These are phyloP conservation scores for Camponotus pennsylvanicus DNA, from an alignment of 1,140 invertebrate genomes.

Conservation along the genomic window DNA sequence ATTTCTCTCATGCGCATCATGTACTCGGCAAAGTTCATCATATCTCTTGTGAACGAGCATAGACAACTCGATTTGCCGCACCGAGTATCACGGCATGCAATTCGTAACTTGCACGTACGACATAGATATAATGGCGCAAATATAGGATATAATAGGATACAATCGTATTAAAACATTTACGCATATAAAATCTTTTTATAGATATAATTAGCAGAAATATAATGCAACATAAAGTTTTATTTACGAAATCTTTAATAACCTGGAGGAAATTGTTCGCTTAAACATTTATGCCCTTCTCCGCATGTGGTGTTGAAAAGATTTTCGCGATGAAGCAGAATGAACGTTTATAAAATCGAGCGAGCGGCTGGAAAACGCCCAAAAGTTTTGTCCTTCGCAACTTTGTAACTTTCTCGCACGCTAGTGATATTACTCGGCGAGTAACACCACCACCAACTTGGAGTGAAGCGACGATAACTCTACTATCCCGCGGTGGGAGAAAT, in stretches of 20 bases:
- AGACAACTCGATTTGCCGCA: conserved; percentile 63
- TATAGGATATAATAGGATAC: conserved; percentile 38
- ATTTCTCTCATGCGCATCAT: conserved; percentile 63
- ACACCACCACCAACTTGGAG: conserved; percentile 65
- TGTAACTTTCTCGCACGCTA: conserved; percentile 63
- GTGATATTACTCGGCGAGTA: conserved; percentile 65
- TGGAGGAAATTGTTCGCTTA: conserved; percentile 14
- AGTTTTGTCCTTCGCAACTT: conserved; percentile 73
- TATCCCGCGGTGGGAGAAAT: conserved; percentile 48
- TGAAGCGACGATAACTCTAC: conserved; percentile 59
- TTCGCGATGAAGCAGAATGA: conserved; percentile 60
- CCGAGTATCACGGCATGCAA: conserved; percentile 60
- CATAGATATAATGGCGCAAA: conserved; percentile 56
- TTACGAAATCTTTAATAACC: conserved; percentile 20
- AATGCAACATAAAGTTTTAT: neutral
- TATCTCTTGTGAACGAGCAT: conserved; percentile 61
- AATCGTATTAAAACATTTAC: conserved; percentile 50
- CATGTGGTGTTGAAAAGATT: conserved; percentile 58
- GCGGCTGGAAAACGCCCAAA: conserved; percentile 62
- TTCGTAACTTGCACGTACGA: conserved; percentile 61
- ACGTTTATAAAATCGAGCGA: conserved; percentile 74
- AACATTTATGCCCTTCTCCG: neutral
- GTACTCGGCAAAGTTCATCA: conserved; percentile 60
- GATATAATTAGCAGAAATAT: conserved; percentile 1
- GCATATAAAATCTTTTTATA: neutral